Evolutionary conservation across 2,797 vertebrate genomes (phyloP).

Genomic region (Periparus ater): DNA sequence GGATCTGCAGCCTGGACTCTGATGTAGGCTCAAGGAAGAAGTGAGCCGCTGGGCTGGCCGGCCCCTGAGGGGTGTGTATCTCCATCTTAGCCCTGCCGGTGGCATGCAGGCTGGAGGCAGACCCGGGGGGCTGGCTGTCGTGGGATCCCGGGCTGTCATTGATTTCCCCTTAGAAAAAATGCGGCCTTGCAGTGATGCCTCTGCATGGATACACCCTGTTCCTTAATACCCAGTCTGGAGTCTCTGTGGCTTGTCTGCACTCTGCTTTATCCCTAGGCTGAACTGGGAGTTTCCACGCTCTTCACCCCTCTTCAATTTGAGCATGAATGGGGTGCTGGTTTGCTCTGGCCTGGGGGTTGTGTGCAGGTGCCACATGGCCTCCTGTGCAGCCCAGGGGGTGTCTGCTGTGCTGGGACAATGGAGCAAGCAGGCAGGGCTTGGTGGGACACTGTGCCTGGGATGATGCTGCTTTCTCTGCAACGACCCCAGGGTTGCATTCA

Average conservation of each 20-base stretch:
- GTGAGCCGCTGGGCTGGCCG: not conserved
- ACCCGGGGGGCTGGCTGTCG: not conserved
- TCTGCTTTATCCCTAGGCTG: not conserved
- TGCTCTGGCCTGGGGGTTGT: not conserved
- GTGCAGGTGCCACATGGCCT: not conserved
- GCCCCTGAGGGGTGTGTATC: not conserved
- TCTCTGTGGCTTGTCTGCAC: accelerated
- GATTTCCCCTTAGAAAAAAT: not conserved
- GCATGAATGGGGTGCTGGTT: not conserved
- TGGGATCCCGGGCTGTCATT: not conserved
- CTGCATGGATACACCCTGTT: not conserved
- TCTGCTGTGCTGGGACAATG: not conserved
- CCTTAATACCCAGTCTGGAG: not conserved
- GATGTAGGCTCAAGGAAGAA: not conserved
- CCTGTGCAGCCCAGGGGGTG: accelerated
- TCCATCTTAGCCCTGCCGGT: not conserved
- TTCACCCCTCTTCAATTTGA: not conserved
- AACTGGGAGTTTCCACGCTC: not conserved
- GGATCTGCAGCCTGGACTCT: not conserved
- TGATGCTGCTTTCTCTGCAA: not conserved
- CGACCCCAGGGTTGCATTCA: not conserved
- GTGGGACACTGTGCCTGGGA: not conserved
- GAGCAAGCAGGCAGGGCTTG: not conserved
- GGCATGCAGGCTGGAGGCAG: not conserved
- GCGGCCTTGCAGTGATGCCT: not conserved